A percentile compares a stretch with the other conserved stretches of the same genome.
phyloP scores from a whole-genome alignment of 2,888 invertebrate genomes.

The Lathronympha strigana region DNA sequence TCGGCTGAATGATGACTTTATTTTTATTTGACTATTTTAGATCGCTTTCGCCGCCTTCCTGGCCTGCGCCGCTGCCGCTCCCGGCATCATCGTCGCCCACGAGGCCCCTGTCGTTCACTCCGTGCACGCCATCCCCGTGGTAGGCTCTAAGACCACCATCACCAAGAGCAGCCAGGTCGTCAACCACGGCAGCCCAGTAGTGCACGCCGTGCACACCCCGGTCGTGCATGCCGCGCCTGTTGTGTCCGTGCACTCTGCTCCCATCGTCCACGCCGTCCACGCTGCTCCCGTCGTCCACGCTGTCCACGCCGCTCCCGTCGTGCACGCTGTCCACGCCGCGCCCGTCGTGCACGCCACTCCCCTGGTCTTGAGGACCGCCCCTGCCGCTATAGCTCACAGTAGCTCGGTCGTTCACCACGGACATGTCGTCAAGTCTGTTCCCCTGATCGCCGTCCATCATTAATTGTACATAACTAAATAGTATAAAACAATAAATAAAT shows the following conservation, averaged over 20 bases:
- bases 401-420: too few species aligned
- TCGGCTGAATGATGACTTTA: not conserved
- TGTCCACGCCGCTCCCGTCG: conserved; percentile 44
- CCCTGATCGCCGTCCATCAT: conserved; percentile 71
- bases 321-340: conserved; percentile 55
- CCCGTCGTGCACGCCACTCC: not conserved
- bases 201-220: conserved; percentile 53
- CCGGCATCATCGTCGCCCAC: conserved; percentile 67
- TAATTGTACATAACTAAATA: conserved; percentile 45
- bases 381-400: conserved; percentile 45
- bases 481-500: conserved; percentile 45
- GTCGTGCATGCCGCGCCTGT: conserved; percentile 59
- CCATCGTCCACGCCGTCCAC: conserved; percentile 50
- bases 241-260: conserved; percentile 48
- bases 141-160: conserved; percentile 71
- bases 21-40: conserved; percentile 55
- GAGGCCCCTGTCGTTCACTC: conserved; percentile 68
- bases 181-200: conserved; percentile 71
- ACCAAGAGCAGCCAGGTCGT: conserved; percentile 78
- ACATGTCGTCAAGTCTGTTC: conserved; percentile 59
- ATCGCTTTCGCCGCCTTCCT: conserved; percentile 78
- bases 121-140: conserved; percentile 53
- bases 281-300: conserved; percentile 45
- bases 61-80: conserved; percentile 79
- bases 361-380: conserved; percentile 45